Percentiles rank a stretch among this genome's conserved stretches.
Conservation (phyloP, 2,113 vertebrate species). For the Passer domesticus region DNA sequence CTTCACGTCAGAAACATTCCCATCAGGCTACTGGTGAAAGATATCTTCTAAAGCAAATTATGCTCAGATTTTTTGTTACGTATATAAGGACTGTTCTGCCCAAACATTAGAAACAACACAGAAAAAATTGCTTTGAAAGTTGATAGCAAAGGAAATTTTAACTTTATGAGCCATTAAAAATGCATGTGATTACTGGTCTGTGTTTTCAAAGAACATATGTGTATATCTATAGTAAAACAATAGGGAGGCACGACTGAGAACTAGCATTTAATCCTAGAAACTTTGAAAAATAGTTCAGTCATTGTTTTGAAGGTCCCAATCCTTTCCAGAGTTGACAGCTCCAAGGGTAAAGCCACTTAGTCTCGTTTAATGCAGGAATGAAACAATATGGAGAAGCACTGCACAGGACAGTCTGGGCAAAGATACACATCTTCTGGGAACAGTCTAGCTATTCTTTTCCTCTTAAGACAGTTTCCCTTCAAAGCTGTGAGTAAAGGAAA, state of each 20-base stretch:
- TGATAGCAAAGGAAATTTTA: neutral
- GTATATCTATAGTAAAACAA: neutral
- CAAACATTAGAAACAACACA: neutral
- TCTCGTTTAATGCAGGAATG: neutral
- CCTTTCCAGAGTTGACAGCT: neutral
- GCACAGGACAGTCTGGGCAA: neutral
- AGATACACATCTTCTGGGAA: neutral
- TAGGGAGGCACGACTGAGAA: neutral
- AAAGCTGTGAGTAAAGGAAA: conserved; percentile 43
- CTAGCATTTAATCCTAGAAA: neutral
- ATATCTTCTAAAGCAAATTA: neutral
- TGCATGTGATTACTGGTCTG: neutral
- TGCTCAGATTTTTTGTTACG: neutral
- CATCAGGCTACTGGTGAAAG: neutral
- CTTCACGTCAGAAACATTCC: neutral
- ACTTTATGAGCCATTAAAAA: neutral
- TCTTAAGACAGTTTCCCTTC: conserved; percentile 23
- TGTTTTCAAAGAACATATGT: neutral
- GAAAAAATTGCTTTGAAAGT: neutral
- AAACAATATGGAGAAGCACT: neutral
- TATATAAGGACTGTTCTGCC: neutral
- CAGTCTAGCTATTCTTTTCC: neutral
- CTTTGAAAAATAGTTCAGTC: neutral
- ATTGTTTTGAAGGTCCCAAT: neutral
- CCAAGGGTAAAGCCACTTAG: neutral